Base-by-base conservation (phyloP, 2,888 invertebrate genomes). In the Drosophila paramelanica region DNA sequence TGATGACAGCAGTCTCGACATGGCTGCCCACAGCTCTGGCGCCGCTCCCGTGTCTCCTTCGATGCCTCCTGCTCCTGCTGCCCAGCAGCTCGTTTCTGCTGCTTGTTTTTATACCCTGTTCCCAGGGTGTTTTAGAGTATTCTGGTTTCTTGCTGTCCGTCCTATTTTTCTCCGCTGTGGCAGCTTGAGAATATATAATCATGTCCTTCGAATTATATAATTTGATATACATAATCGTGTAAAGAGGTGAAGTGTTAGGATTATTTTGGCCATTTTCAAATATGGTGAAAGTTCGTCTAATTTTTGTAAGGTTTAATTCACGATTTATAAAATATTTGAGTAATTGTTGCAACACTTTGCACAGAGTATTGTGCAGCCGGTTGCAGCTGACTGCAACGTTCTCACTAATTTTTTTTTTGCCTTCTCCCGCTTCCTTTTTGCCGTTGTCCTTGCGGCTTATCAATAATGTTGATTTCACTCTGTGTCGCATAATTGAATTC, bases 381-480 rank as follows among this genome's bases (percentile, higher is more conserved):
- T 13, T 36, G 13, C 36, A 36, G 36, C 36, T 4, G 5, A 13
- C 5, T 11, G 36, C 36, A 36, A 13, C 45, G 27, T 49, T 36
- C 45, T n/a, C 17, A 14, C 7, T 14, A 51, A 56, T 46, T 51
- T 25, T 36, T 42, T 52, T 17, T 5, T 14, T 36, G 6, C 56
- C 43, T 56, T 55, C 52, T 61, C 43, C 41, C 33, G 43, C 55
- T 52, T 49, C 42, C 50, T 59, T 58, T 52, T 52, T 69, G 65
- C 53, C 84, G 89, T 80, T 89, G 88, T 88, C 89, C 84, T 89
- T 88, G 89, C 88, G 87, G 89, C 89, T 88, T 88, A 88, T 88
- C 87, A 86, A 89, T 88, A 89, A 88, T 88, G 89, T 89, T 89
- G 89, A 81, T 86, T 86, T 85, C 81, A 76, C 89, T 89, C 84